Evolutionary conservation across 2,797 vertebrate genomes (phyloP).

Genomic region (Phoxinus dragarum): DNA sequence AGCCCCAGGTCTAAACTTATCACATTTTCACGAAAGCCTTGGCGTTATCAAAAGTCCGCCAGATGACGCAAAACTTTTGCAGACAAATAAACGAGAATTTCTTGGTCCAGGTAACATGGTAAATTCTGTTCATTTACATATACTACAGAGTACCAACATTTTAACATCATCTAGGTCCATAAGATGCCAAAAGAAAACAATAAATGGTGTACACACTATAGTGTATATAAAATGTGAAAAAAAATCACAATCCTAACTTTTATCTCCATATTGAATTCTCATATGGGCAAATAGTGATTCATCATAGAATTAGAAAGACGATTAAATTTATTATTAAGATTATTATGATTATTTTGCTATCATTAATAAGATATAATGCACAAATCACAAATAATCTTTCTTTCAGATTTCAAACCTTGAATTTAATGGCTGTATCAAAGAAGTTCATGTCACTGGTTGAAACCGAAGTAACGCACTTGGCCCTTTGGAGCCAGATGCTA

Average conservation of each 20-base stretch:
- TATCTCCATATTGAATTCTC: too few species aligned
- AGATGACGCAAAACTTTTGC: neutral
- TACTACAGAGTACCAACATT: neutral
- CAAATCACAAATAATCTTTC: neutral
- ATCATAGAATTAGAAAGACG: too few species aligned
- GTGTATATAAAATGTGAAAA: too few species aligned
- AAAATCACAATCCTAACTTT: too few species aligned
- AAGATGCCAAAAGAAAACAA: too few species aligned
- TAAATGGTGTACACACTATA: neutral
- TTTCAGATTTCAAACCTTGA: constrained; percentile 9
- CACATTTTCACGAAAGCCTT: neutral
- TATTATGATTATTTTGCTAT: neutral
- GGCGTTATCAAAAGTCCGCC: neutral
- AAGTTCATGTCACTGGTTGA: neutral
- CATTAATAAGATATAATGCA: neutral
- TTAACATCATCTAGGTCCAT: neutral
- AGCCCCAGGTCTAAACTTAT: too few species aligned
- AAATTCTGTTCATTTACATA: neutral
- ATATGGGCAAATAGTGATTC: too few species aligned
- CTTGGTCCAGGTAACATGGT: neutral
- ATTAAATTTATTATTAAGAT: neutral
- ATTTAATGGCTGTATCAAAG: constrained; percentile 9
- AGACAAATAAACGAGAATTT: neutral
- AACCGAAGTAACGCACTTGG: constrained; percentile 8
- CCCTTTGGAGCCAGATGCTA: constrained; percentile 15